Evolutionary conservation across 2,888 invertebrate species (phyloP).

Genomic region (Tipula helvola): DNA sequence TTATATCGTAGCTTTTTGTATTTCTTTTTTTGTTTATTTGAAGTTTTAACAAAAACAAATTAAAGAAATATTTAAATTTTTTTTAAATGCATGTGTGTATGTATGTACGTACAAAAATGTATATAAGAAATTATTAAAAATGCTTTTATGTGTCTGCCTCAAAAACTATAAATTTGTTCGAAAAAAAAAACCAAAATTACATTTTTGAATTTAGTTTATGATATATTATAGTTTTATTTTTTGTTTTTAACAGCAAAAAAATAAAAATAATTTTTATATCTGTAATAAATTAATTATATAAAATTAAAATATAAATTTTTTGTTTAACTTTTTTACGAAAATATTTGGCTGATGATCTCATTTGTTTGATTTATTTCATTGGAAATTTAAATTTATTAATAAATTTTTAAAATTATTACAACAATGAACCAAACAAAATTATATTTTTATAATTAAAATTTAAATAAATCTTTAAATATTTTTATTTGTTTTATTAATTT

Average conservation of each 20-base stretch:
- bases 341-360: neutral
- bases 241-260: neutral
- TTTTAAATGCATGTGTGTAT: neutral
- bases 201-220: neutral
- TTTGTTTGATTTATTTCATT: neutral
- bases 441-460: neutral
- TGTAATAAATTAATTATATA: conserved; percentile 4
- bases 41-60: neutral
- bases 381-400: neutral
- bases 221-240: neutral
- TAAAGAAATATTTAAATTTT: neutral
- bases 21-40: neutral
- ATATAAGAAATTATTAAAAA: neutral
- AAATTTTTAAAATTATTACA: neutral
- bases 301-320: neutral
- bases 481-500: neutral
- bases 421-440: neutral
- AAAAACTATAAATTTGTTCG: neutral
- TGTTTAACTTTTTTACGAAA: neutral
- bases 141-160: neutral
- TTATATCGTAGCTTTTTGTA: neutral
- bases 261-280: neutral
- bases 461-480: neutral
- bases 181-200: neutral
- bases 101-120: neutral